phyloP scores from a whole-genome alignment of 2,888 invertebrate species.

The Lasioglossum zephyrum region DNA sequence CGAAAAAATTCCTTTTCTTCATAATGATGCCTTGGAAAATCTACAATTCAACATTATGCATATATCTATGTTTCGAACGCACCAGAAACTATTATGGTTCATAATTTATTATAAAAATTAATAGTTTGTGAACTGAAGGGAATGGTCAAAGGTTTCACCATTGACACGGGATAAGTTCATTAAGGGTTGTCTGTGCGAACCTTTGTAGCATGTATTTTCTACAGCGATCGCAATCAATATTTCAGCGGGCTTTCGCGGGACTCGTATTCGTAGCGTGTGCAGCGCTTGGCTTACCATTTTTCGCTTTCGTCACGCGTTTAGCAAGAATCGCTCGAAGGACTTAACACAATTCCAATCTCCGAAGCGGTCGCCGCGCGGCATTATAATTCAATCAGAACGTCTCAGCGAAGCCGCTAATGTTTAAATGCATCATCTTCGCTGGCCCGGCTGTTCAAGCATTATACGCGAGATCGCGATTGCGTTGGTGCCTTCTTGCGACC shows the following conservation, averaged over 20 bases:
- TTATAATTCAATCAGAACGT: slow-evolving; percentile 43
- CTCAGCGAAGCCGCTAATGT: slow-evolving; percentile 42
- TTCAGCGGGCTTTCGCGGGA: slow-evolving; percentile 11
- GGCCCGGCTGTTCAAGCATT: slow-evolving; percentile 21
- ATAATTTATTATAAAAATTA: too few relatives aligned
- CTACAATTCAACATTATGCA: too few relatives aligned
- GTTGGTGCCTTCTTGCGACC: slow-evolving; percentile 52
- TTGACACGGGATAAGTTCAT: too few relatives aligned
- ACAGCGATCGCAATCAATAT: background rate
- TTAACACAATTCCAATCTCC: slow-evolving; percentile 7
- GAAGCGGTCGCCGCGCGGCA: slow-evolving; percentile 14
- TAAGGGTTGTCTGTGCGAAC: background rate
- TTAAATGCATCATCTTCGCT: slow-evolving; percentile 46
- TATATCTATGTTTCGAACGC: too few relatives aligned
- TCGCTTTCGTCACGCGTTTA: slow-evolving; percentile 20
- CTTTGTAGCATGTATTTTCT: background rate
- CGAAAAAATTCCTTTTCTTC: too few relatives aligned
- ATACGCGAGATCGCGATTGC: slow-evolving; percentile 66
- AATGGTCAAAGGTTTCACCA: too few relatives aligned
- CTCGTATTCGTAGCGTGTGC: slow-evolving; percentile 8
- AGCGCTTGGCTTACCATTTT: slow-evolving; percentile 4
- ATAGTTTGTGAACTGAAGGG: too few relatives aligned
- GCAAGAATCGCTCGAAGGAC: slow-evolving; percentile 16
- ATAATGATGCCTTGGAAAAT: too few relatives aligned
- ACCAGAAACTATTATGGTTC: too few relatives aligned